Conservation (phyloP, 92 coral and sea anemone genomes). For the Virgularia gustaviana region DNA sequence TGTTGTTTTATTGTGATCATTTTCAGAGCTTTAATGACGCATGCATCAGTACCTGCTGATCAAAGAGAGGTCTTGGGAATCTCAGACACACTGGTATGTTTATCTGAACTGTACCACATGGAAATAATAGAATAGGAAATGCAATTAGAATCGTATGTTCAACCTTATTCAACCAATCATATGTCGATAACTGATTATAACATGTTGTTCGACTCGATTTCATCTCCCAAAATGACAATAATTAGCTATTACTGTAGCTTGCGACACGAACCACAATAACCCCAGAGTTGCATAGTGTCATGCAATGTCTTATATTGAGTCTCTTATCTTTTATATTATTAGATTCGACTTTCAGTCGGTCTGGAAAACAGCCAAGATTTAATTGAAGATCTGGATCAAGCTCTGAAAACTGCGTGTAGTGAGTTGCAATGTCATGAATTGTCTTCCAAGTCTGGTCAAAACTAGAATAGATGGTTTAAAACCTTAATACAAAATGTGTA, state of each 20-base stretch:
- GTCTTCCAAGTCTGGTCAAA: not conserved
- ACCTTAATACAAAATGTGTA: too few species aligned
- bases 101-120: too few species aligned
- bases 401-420: slow-evolving; percentile 64
- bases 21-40: slow-evolving; percentile 85
- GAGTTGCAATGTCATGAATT: not conserved
- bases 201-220: too few species aligned
- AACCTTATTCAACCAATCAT: too few species aligned
- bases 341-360: slow-evolving; percentile 95
- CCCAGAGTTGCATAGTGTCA: too few species aligned
- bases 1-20: not conserved
- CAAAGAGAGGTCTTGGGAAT: slow-evolving; percentile 79
- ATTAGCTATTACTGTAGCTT: too few species aligned
- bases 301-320: slow-evolving; percentile 40
- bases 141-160: too few species aligned
- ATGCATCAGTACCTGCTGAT: slow-evolving; percentile 86
- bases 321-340: slow-evolving; percentile 23
- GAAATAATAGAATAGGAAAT: too few species aligned
- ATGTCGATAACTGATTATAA: too few species aligned
- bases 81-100: slow-evolving; percentile 83
- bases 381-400: slow-evolving; percentile 80
- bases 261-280: too few species aligned
- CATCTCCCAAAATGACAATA: too few species aligned
- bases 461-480: too few species aligned
- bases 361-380: slow-evolving; percentile 79